Percentiles rank a stretch among this genome's conserved stretches.
These are phyloP conservation scores for Rhinopomastus cyanomelas DNA, from an alignment of 2,113 vertebrate species.

Conservation along the genomic window DNA sequence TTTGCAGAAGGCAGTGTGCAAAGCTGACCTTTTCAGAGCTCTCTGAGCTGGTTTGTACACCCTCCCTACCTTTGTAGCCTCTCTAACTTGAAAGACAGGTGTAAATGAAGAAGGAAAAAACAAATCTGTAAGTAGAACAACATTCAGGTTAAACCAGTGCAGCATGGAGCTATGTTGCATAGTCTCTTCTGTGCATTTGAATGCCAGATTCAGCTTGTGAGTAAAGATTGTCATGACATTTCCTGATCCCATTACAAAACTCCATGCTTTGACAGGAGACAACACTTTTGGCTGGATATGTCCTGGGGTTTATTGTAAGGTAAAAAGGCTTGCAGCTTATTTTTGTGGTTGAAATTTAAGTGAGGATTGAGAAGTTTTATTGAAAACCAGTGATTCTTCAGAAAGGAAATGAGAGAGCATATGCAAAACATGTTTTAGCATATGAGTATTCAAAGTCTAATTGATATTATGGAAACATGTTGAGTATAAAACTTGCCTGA, in stretches of 20 bases:
- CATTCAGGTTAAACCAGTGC: not conserved
- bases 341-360: not conserved
- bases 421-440: not conserved
- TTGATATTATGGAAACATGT: not conserved
- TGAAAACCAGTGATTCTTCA: not conserved
- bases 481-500: not conserved
- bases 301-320: not conserved
- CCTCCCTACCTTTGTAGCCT: not conserved
- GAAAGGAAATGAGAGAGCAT: not conserved
- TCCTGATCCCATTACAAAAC: not conserved
- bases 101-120: not conserved
- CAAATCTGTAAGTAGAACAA: not conserved
- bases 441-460: not conserved
- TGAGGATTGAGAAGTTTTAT: not conserved
- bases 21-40: not conserved
- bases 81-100: not conserved
- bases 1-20: not conserved
- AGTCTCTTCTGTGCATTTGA: not conserved
- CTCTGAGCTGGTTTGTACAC: not conserved
- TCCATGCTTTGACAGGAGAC: not conserved
- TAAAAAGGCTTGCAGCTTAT: not conserved
- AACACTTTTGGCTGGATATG: not conserved
- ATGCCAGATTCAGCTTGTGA: not conserved
- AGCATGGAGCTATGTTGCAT: not conserved
- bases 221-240: not conserved